Evolutionary conservation across 1,140 invertebrate genomes (phyloP).

Genomic region (Pygmarrhopalites habei): DNA sequence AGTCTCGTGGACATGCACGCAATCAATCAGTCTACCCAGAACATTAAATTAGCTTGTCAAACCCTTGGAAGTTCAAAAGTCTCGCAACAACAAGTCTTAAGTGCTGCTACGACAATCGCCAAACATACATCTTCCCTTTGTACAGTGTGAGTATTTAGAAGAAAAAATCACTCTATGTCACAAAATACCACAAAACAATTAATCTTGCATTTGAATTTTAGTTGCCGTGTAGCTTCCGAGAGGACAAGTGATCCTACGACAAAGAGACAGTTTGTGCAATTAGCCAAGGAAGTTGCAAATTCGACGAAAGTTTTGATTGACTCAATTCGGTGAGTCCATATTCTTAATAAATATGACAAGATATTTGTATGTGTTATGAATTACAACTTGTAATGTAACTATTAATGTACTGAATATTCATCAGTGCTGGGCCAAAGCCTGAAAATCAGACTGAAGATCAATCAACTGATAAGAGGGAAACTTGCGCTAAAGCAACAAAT

Average conservation of each 20-base stretch:
- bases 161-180: too few relatives aligned
- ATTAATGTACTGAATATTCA: too few relatives aligned
- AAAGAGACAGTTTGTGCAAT: slow-evolving; percentile 94
- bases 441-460: slow-evolving; percentile 83
- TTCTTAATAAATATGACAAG: too few relatives aligned
- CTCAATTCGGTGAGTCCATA: too few relatives aligned
- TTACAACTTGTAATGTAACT: too few relatives aligned
- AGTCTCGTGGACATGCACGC: slow-evolving; percentile 87
- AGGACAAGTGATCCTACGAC: slow-evolving; percentile 87
- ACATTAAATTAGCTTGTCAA: slow-evolving; percentile 80
- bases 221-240: slow-evolving; percentile 82
- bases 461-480: slow-evolving; percentile 61
- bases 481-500: slow-evolving; percentile 70
- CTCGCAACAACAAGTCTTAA: slow-evolving; percentile 76
- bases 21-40: slow-evolving; percentile 77
- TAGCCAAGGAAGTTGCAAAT: slow-evolving; percentile 94
- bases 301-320: slow-evolving; percentile 61
- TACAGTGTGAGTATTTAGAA: too few relatives aligned
- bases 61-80: slow-evolving; percentile 66
- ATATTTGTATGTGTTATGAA: too few relatives aligned
- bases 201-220: too few relatives aligned
- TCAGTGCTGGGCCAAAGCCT: too few relatives aligned
- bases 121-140: slow-evolving; percentile 94
- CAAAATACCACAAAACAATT: too few relatives aligned
- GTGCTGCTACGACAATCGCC: slow-evolving; percentile 86